These are phyloP conservation scores for Mormyrus proboscirostris DNA, from an alignment of 2,797 vertebrate species.

Conservation along the genomic window DNA sequence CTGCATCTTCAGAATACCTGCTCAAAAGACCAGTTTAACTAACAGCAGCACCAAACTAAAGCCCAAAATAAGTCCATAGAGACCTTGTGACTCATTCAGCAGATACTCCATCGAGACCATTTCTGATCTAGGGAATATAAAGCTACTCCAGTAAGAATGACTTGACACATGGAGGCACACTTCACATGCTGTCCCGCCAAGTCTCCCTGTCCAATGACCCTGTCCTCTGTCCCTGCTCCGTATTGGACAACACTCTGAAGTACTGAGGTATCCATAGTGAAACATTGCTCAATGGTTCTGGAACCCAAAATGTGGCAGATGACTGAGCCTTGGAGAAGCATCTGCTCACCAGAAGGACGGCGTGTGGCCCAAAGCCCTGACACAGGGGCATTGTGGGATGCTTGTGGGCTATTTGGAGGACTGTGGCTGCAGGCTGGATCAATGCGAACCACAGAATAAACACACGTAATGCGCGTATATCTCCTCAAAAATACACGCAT, in stretches of 20 bases:
- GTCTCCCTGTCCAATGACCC: background rate
- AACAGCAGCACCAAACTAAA: background rate
- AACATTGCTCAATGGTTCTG: background rate
- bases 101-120: background rate
- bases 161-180: background rate
- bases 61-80: background rate
- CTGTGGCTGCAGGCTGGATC: background rate
- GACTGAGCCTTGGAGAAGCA: background rate
- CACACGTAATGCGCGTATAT: background rate
- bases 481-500: background rate
- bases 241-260: background rate
- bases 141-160: background rate
- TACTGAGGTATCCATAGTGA: background rate
- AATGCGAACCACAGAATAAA: background rate
- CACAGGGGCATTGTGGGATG: constrained; percentile 7
- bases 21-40: background rate
- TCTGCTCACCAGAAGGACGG: constrained; percentile 11
- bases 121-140: background rate
- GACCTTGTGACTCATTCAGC: background rate
- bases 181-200: background rate
- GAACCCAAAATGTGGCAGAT: background rate
- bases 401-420: background rate
- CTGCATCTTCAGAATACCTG: background rate
- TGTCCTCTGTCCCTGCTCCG: background rate
- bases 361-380: background rate